Evolutionary conservation across 1,140 invertebrate genomes (phyloP), one percentile per base, ranked within the genome.

Genomic region (Lordiphosa clarofinis): DNA sequence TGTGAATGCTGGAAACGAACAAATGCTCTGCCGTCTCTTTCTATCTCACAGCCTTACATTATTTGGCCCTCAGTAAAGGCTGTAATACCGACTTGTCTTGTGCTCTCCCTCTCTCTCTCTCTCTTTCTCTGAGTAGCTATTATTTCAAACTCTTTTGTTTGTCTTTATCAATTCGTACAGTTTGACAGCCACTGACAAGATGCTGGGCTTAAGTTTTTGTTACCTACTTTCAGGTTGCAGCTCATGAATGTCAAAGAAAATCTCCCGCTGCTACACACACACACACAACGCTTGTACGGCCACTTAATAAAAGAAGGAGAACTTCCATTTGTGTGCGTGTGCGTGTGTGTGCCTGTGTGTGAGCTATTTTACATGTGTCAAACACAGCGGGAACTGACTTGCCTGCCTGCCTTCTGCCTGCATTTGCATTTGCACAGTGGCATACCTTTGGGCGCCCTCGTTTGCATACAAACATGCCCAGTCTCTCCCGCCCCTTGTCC

Each of bases 401-500:
- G 1, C 15, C 21, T 28, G 24, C 24, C 6, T 58, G 56, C 35
- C 49, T 74, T 53, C 73, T 58, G 56, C 35, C 49, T 74, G 56
- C 73, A 66, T 61, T 63, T 37, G 39, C 65, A 70, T 66, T 73
- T 65, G 68, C 11, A 46, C 43, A 46, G 28, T 46, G 42, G 68
- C 78, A 84, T 76, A 82, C 76, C 76, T 82, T 65, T 73, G 68
- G 78, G 76, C 78, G 73, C 66, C 68, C 76, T 84, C 74, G 59
- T 82, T 84, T 84, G 58, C 78, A 64, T 70, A 24, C 21, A 24
- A 24, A 24, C 21, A 24, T 24, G 4, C 19, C 28, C 19, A n/a
- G 24, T 46, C 36, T 43, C 50, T 24, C 54, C 39, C 53, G 61
- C 49, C 47, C 47, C 39, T 39, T 36, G 1, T 19, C 49, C 31